phyloP scores from a whole-genome alignment of 1,140 invertebrate genomes.

The Solenopsis fugax region DNA sequence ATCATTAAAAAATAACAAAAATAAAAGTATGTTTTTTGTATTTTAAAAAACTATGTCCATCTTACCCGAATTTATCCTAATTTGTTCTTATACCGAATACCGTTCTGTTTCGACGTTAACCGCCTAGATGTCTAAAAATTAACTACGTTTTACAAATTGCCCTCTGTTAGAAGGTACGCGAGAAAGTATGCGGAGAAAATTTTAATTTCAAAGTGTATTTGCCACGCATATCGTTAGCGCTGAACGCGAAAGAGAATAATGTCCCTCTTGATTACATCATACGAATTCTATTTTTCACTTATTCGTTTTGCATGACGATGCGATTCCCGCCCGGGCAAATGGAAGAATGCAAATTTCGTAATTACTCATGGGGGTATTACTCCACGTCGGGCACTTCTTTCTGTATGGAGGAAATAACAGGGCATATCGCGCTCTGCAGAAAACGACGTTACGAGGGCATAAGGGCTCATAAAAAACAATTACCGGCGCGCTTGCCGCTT shows the following conservation, averaged over 20 bases:
- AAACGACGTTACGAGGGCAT: background rate
- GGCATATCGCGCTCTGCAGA: background rate
- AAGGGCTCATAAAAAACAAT: constrained; percentile 39
- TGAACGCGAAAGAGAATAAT: constrained; percentile 26
- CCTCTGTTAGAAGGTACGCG: background rate
- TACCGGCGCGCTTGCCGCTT: background rate
- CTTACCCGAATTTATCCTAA: too few relatives aligned
- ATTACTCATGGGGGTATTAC: constrained; percentile 47
- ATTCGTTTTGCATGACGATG: constrained; percentile 44
- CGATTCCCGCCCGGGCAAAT: constrained; percentile 32
- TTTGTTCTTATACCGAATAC: too few relatives aligned
- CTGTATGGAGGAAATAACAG: constrained; percentile 18
- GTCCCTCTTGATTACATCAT: constrained; percentile 19
- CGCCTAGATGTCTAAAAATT: background rate
- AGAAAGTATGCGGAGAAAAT: background rate
- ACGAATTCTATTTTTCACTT: constrained; percentile 28
- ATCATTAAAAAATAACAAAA: too few relatives aligned
- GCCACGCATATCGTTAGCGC: background rate
- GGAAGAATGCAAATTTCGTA: constrained; percentile 52
- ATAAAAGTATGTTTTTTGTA: too few relatives aligned
- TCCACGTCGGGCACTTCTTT: constrained; percentile 25
- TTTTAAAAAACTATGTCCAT: too few relatives aligned
- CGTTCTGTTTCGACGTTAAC: too few relatives aligned
- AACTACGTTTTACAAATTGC: background rate
- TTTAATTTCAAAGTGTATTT: constrained; percentile 2